Evolutionary conservation across 35 echinoderm and acorn worm species (phyloP).

Genomic region (Chiridota heheva): DNA sequence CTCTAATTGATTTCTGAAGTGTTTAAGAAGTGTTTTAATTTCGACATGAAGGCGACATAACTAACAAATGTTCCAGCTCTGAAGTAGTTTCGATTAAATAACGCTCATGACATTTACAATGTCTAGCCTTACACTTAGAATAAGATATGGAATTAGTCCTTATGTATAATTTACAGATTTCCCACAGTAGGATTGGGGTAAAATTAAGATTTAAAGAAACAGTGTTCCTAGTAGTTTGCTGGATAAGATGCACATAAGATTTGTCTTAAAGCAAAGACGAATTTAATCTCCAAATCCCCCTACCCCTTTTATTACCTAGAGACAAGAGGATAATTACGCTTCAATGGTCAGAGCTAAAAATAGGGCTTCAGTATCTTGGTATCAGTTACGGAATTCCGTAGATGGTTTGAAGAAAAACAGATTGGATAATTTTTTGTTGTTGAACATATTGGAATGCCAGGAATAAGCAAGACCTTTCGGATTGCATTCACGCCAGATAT

Average conservation of each 20-base stretch:
- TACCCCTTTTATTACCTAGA: conserved; percentile 7
- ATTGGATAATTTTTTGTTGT: not conserved
- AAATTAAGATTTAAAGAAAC: not conserved
- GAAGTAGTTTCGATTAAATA: conserved; percentile 1
- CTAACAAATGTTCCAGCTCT: not conserved
- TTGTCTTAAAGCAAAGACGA: not conserved
- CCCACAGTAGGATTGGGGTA: not conserved
- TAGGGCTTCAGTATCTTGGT: not conserved
- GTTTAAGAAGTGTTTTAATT: not conserved
- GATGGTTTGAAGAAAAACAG: conserved; percentile 20
- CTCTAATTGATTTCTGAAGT: not conserved
- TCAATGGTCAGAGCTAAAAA: conserved; percentile 43
- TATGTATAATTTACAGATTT: conserved; percentile 12
- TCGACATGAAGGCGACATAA: not conserved
- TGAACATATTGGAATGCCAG: conserved; percentile 30
- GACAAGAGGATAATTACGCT: not conserved
- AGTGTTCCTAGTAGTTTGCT: conserved; percentile 1
- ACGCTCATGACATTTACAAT: conserved; percentile 4
- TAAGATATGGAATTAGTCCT: not conserved
- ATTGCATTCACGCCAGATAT: conserved; percentile 33
- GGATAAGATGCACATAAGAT: not conserved
- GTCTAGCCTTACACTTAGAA: not conserved
- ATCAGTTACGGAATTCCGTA: not conserved
- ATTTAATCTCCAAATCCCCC: conserved; percentile 20
- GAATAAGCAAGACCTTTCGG: not conserved